These are phyloP conservation scores for Stegastes partitus DNA, from an alignment of 2,113 vertebrate genomes.

Conservation along the genomic window DNA sequence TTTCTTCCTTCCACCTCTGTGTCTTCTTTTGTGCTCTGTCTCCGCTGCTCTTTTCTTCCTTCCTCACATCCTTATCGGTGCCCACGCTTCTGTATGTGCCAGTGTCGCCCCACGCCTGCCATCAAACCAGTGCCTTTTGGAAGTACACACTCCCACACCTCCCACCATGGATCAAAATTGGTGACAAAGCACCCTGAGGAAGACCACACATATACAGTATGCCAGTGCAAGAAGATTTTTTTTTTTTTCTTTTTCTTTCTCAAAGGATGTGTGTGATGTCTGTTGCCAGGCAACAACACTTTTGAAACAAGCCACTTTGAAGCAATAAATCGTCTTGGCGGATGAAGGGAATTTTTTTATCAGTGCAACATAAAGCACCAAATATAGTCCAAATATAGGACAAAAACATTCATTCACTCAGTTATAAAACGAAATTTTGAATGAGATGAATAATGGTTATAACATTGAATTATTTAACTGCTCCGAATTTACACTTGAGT, in stretches of 20 bases:
- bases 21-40: not conserved
- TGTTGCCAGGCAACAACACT: conserved; percentile 62
- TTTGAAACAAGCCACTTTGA: conserved; percentile 21
- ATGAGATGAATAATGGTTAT: not conserved
- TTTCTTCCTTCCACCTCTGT: conserved; percentile 11
- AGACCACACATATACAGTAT: conserved; percentile 10
- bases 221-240: not conserved
- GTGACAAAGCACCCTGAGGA: conserved; percentile 7
- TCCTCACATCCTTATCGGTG: conserved; percentile 14
- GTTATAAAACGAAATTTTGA: conserved; percentile 8
- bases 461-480: not conserved
- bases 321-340: conserved; percentile 15
- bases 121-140: not conserved
- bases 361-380: not conserved
- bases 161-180: conserved; percentile 34
- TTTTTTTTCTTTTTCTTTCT: not conserved
- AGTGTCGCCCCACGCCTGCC: conserved; percentile 15
- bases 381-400: conserved; percentile 3
- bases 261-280: conserved; percentile 26
- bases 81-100: not conserved
- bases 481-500: no score
- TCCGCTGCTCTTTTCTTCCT: not conserved
- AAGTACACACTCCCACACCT: conserved; percentile 31
- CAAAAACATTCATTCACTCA: not conserved
- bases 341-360: conserved; percentile 17